Base-by-base conservation (phyloP, 1,140 invertebrate genomes). In the Heliothis subflexa region DNA sequence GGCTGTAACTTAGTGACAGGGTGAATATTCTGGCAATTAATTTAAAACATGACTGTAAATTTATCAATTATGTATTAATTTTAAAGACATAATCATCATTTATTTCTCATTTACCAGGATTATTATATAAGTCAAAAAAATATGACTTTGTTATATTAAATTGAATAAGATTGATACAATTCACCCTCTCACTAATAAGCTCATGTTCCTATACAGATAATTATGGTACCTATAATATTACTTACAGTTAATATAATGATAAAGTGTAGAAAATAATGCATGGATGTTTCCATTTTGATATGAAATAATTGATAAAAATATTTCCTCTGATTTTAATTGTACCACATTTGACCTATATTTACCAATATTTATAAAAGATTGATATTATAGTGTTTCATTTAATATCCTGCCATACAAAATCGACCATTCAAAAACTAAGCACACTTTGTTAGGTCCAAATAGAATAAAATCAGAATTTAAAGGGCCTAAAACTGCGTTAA, bases 291-390 rank as follows among this genome's bases (percentile, higher is more conserved):
- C 87, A 92, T 93, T 93, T 93, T 93, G 85, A 91, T 92, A 93
- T 93, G 89, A 94, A 90, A 88, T 93, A 90, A 88, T 93, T 90
- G 88, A 89, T 91, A 90, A 91, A 90, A 85, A 92, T 91, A 91
- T 94, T 93, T 91, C 90, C 87, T 91, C 90, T 92, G 88, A 93
- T 93, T 94, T 94, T 91, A 92, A 94, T 92, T 93, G 91, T 94
- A 91, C 88, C 88, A 93, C 91, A 93, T 94, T 94, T 93, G 92
- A 94, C 88, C 88, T 93, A 93, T 92, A 94, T 92, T 93, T 93
- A 93, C 88, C 90, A 93, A 93, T 93, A 94, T 94, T 94, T 94
- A 94, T 93, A 94, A 94, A 94, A 93, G 86, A 94, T 93, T 93
- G 89, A 91, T 92, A 91, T 80, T 83, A 72, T 74, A 57, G 86